Evolutionary conservation across 2,113 vertebrate species (phyloP), one percentile per base, ranked within the genome.

Genomic region (Triplophysa tibetana): DNA sequence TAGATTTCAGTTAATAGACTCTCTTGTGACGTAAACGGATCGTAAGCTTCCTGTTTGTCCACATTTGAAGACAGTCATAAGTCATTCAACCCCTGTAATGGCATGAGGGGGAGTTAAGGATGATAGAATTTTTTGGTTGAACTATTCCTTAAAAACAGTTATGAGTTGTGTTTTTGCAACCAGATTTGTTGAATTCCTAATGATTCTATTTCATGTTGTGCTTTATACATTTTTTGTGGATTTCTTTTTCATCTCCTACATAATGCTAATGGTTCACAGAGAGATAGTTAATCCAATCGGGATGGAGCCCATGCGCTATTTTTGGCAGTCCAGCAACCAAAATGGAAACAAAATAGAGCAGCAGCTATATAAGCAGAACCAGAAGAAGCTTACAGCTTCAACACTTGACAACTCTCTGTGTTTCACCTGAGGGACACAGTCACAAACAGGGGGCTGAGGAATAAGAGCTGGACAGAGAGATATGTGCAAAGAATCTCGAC

Each of bases 211-310:
- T 16, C 24, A 3, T 64, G 3, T 66, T 66, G 8, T 65, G 9
- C 63, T 65, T 65, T 14, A 45, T 45, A 45, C 12, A 45, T 45
- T 52, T 14, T 17, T 3, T 17, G 4, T 17, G 50, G 0, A 9
- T 12, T 45, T 45, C 9, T 12, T 4, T 52, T 52, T 52, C 14
- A 52, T 52, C 50, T 52, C 50, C 50, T 52, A 52, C 16, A 52
- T 56, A 38, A 72, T 2, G 2, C 26, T 72, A 50, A 38, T 16
- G 12, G 68, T 70, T 70, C 48, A 29, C 29, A 50, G 45, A 70
- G 68, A 24, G 23, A 70, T 70, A 21, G 16, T 19, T 72, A 58
- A 56, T 72, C 26, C 69, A 72, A 56, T 72, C 26, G 33, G n/a
- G 29, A 58, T 72, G 17, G 26, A 72, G 50, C 24, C 19, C 68